Evolutionary conservation across 1,140 invertebrate species (phyloP).

Genomic region (Druon quercuslanigerum): DNA sequence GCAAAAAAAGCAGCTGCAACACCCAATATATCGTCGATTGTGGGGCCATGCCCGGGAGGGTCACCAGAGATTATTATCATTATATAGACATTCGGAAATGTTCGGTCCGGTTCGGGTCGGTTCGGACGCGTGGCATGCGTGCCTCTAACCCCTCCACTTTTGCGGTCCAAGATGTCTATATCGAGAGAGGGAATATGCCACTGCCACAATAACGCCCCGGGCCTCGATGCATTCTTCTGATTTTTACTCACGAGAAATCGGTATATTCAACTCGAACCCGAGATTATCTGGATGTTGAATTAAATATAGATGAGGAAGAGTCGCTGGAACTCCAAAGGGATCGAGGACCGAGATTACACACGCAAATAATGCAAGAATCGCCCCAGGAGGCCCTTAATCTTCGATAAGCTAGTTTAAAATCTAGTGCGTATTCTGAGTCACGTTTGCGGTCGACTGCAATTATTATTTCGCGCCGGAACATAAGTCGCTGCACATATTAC

Average conservation of each 20-base stretch:
- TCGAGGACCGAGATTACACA: neutral
- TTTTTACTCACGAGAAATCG: conserved; percentile 35
- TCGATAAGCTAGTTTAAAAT: conserved; percentile 40
- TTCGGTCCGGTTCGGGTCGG: conserved; percentile 54
- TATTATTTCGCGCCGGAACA: conserved; percentile 43
- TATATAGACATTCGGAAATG: conserved; percentile 61
- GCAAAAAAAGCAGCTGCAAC: conserved; percentile 72
- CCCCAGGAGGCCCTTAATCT: conserved; percentile 25
- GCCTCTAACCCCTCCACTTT: conserved; percentile 49
- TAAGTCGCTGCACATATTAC: conserved; percentile 53
- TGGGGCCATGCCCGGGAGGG: conserved; percentile 63
- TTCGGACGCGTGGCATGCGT: conserved; percentile 71
- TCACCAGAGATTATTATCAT: conserved; percentile 69
- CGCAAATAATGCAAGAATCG: conserved; percentile 35
- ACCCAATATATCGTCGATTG: conserved; percentile 70
- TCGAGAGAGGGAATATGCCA: conserved; percentile 23
- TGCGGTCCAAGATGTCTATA: conserved; percentile 46
- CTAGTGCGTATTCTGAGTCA: conserved; percentile 57
- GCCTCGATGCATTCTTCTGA: conserved; percentile 21
- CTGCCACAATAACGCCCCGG: conserved; percentile 31
- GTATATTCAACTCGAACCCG: neutral
- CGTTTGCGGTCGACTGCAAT: conserved; percentile 44
- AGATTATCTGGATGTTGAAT: neutral
- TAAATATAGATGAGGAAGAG: conserved; percentile 12
- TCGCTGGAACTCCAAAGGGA: neutral